Conservation (phyloP, 2,888 invertebrate genomes). For the Macrosoma leucophasiata region DNA sequence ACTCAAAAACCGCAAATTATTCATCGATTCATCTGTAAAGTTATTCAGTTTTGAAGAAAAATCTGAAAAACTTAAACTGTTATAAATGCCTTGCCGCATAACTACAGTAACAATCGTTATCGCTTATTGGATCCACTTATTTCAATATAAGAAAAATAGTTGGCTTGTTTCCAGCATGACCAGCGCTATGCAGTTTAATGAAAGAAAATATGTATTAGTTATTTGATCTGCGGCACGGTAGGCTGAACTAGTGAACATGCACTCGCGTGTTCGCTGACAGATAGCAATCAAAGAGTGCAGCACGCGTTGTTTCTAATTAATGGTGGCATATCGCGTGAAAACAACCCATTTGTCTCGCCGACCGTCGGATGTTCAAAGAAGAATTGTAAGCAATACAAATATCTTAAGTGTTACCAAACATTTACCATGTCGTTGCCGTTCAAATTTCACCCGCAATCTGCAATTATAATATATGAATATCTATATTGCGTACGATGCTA, state of each 20-base stretch:
- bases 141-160: no score
- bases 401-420: constrained; percentile 65
- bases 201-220: no score
- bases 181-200: no score
- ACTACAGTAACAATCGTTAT: no score
- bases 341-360: constrained; percentile 59
- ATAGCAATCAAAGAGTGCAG: constrained; percentile 59
- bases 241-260: constrained; percentile 39
- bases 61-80: no score
- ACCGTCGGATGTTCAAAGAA: constrained; percentile 65
- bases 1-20: no score
- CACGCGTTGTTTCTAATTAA: constrained; percentile 67
- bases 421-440: constrained; percentile 45
- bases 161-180: background rate
- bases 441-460: constrained; percentile 47
- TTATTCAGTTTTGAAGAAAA: no score
- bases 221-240: constrained; percentile 24
- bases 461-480: constrained; percentile 60
- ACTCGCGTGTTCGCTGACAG: constrained; percentile 63
- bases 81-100: no score
- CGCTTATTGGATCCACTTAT: no score
- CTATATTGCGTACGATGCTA: constrained; percentile 44
- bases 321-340: constrained; percentile 62
- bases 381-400: constrained; percentile 70
- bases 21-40: no score